Base-by-base conservation (phyloP, 92 coral and sea anemone species). In the Phenganax subtilis region DNA sequence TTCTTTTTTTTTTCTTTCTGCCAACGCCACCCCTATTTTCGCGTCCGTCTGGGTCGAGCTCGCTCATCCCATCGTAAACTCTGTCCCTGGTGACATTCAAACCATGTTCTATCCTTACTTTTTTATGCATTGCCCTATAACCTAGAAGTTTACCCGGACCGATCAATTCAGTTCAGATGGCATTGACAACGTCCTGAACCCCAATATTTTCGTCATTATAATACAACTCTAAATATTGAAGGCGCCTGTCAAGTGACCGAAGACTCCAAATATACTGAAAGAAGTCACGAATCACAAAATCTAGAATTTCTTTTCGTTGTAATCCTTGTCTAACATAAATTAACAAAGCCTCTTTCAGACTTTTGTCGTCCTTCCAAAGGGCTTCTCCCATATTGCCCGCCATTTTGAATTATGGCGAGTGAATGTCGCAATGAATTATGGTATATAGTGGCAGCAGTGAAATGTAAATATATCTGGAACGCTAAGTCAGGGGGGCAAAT, bases 141-240 rank as follows among this genome's bases (percentile, higher is more conserved):
- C 87, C 89, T 59, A 87, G 62, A 66, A 87, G 87, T 76, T 77
- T 70, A 57, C 89, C 89, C 37, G 89, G 89, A 9, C 86, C 86
- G 56, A 82, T 75, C 54, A 86, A 72, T 75, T 86, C 89, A 37
- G 78, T 78, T 64, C 77, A 80, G 52, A 87, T 84, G 30, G 86
- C 86, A 27, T 87, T 58, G 53, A 29, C 72, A 57, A 87, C 84
- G 28, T 87, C 89, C 17, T 76, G 57, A 70, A 87, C 81, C 71
- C 51, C 77, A 37, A 87, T 72, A 69, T 80, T 87, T 54, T 67
- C 66, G 63, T 77, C 84, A 82, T 83, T 86, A 84, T 87, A 87
- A 71, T 57, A 81, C 51, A 86, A 65, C 54, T 80, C 75, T 37
- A 86, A 86, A 82, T 86, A 75, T 64, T 79, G 81, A 76, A 86